These are phyloP conservation scores for Chaetorhynchus papuensis DNA, from an alignment of 2,113 vertebrate species.

Conservation along the genomic window DNA sequence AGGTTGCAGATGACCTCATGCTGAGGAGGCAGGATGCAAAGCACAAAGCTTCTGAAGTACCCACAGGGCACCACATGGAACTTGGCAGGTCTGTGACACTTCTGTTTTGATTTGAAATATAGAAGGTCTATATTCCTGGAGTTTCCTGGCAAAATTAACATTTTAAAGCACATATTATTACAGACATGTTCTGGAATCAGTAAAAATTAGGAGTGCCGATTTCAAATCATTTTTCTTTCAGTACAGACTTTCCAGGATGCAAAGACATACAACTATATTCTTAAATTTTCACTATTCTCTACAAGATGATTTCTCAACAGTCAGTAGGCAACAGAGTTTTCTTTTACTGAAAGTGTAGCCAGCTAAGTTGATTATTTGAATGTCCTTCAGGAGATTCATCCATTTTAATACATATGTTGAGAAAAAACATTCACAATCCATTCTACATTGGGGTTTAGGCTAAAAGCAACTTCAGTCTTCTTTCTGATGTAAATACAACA, in stretches of 20 bases:
- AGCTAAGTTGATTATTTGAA: background rate
- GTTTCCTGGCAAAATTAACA: background rate
- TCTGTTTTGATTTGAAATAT: background rate
- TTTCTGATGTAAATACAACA: background rate
- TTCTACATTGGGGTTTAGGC: background rate
- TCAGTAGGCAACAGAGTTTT: background rate
- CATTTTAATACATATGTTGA: background rate
- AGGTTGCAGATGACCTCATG: background rate
- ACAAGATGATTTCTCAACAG: background rate
- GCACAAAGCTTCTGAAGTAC: background rate
- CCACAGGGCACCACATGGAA: accelerated
- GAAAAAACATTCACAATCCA: background rate
- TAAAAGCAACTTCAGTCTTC: background rate
- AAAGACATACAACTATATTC: background rate
- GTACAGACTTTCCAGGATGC: background rate
- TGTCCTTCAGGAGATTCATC: background rate
- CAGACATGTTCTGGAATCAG: background rate
- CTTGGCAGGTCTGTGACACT: background rate
- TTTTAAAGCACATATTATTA: background rate
- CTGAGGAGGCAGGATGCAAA: background rate
- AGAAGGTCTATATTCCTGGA: background rate
- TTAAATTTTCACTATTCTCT: background rate
- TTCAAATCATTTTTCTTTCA: background rate
- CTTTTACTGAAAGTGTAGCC: background rate
- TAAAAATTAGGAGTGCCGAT: background rate